Percentiles rank a stretch among this genome's conserved stretches.
phyloP scores from a whole-genome alignment of 2,113 vertebrate genomes.

The Asarcornis scutulata region DNA sequence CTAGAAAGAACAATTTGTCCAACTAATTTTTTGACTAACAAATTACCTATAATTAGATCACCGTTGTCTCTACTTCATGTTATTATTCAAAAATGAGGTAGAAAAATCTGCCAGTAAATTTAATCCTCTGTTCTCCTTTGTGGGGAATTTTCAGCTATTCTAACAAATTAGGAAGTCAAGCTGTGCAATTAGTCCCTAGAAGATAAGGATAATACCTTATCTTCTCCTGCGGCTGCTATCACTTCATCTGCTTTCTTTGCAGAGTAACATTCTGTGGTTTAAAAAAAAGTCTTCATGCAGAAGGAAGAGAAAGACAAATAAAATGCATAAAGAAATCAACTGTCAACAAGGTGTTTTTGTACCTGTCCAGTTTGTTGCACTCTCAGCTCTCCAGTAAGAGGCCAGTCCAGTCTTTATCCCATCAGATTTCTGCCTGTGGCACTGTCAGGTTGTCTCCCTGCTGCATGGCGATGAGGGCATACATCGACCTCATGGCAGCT shows the following conservation, averaged over 20 bases:
- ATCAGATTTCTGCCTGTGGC: neutral
- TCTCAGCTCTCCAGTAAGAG: neutral
- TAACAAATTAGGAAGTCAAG: slow-evolving; percentile 8
- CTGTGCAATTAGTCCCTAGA: slow-evolving; percentile 2
- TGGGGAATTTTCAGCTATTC: neutral
- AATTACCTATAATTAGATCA: neutral
- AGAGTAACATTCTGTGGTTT: neutral
- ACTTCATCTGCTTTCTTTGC: neutral
- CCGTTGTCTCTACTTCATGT: neutral
- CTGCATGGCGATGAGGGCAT: neutral
- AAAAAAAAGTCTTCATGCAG: neutral
- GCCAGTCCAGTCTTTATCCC: neutral
- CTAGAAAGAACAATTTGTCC: neutral
- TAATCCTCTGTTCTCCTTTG: neutral
- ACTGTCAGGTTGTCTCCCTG: neutral
- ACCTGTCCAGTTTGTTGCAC: neutral
- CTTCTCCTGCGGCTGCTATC: neutral
- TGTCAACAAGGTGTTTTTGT: neutral
- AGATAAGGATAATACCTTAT: neutral
- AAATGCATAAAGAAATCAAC: neutral
- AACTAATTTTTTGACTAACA: neutral
- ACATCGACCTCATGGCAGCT: neutral
- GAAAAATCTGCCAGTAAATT: neutral
- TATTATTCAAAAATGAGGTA: neutral
- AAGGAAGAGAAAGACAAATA: neutral